Evolutionary conservation across 2,888 invertebrate species (phyloP).

Genomic region (Drosophila histrio): DNA sequence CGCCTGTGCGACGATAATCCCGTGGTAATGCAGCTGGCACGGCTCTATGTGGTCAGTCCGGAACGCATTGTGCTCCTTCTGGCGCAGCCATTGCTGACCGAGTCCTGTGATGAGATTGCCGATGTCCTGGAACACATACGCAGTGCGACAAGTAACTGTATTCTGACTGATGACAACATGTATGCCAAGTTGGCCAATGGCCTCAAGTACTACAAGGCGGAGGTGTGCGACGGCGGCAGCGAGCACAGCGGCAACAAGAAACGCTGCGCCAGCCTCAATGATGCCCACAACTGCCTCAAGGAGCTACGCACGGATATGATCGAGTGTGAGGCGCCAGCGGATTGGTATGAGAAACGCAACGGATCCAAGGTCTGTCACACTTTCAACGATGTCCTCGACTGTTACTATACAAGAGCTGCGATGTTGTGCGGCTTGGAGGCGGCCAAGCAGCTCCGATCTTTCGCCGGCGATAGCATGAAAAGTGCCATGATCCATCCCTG

Average conservation of each 20-base stretch:
- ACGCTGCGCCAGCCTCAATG: constrained; percentile 74
- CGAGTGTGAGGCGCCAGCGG: constrained; percentile 85
- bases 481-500: constrained; percentile 62
- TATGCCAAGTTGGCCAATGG: constrained; percentile 85
- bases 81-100: constrained; percentile 82
- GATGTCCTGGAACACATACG: constrained; percentile 83
- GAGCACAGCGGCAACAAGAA: constrained; percentile 40
- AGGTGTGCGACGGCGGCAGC: constrained; percentile 81
- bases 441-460: constrained; percentile 82
- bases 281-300: constrained; percentile 83
- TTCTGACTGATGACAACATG: constrained; percentile 83
- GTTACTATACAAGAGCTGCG: constrained; percentile 85
- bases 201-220: constrained; percentile 83
- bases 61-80: constrained; percentile 85
- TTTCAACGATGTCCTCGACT: constrained; percentile 85
- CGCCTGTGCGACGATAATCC: constrained; percentile 83
- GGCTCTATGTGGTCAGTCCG: constrained; percentile 85
- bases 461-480: constrained; percentile 73
- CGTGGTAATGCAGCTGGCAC: constrained; percentile 85
- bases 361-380: constrained; percentile 84
- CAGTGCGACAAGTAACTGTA: constrained; percentile 83
- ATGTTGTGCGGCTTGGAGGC: constrained; percentile 85
- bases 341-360: constrained; percentile 85
- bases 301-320: constrained; percentile 85
- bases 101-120: constrained; percentile 65